Evolutionary conservation across 2,113 vertebrate genomes (phyloP).

Genomic region (Oncorhynchus clarkii): DNA sequence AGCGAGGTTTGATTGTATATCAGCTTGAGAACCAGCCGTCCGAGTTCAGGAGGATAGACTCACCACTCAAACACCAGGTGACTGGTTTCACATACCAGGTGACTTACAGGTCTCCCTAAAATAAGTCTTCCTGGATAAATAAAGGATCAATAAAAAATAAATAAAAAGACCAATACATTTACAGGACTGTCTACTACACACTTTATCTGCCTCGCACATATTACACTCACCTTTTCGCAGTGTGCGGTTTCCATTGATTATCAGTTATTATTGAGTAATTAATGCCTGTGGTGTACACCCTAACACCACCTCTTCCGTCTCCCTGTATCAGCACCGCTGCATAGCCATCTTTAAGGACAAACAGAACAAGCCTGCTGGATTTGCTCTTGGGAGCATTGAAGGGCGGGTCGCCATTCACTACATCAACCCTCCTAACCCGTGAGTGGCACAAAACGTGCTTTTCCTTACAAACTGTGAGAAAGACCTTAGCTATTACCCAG

Average conservation of each 20-base stretch:
- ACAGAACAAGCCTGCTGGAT: background rate
- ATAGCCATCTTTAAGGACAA: background rate
- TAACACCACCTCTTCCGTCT: background rate
- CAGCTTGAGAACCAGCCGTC: constrained; percentile 97
- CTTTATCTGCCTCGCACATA: background rate
- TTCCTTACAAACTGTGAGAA: background rate
- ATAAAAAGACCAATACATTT: too few relatives aligned
- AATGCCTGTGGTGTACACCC: too few relatives aligned
- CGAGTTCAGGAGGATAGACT: constrained; percentile 95
- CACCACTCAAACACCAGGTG: constrained; percentile 98
- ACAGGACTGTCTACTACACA: too few relatives aligned
- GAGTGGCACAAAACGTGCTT: constrained; percentile 63
- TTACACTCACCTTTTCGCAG: background rate
- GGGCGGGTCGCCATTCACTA: constrained; percentile 98
- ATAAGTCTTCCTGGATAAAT: too few relatives aligned
- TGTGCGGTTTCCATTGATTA: background rate
- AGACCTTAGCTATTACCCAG: background rate
- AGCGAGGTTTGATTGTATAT: constrained; percentile 94
- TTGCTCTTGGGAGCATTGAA: constrained; percentile 94
- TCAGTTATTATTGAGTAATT: background rate
- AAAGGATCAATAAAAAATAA: too few relatives aligned
- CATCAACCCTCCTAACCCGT: constrained; percentile 98
- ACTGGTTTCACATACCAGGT: constrained; percentile 2
- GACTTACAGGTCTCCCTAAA: too few relatives aligned
- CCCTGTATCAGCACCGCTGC: background rate